Evolutionary conservation across 1,140 invertebrate species (phyloP).

Genomic region (Drosophila kohkoa): DNA sequence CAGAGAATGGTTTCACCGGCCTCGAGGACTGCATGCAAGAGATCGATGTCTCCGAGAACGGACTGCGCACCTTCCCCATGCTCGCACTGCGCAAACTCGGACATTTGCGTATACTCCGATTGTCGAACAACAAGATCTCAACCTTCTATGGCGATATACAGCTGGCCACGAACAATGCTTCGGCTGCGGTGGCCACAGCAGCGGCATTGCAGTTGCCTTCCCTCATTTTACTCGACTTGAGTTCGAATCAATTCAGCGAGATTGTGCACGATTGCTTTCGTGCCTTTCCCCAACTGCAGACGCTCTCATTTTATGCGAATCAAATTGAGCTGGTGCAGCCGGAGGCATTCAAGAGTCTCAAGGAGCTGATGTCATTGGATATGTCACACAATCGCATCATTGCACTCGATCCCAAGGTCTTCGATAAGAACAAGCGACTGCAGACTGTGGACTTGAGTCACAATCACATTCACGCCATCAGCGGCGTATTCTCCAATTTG

Average conservation of each 20-base stretch:
- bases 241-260: conserved; percentile 93
- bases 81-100: conserved; percentile 90
- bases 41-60: conserved; percentile 94
- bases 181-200: conserved; percentile 65
- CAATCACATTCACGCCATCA: conserved; percentile 94
- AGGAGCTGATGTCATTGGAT: conserved; percentile 92
- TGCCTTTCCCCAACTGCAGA: conserved; percentile 91
- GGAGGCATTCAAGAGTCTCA: conserved; percentile 90
- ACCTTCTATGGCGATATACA: conserved; percentile 82
- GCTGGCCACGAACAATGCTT: conserved; percentile 81
- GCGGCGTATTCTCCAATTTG: conserved; percentile 92
- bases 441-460: conserved; percentile 94
- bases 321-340: conserved; percentile 91
- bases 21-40: conserved; percentile 92
- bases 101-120: conserved; percentile 89
- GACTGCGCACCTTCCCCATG: conserved; percentile 92
- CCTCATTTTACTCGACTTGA: conserved; percentile 92
- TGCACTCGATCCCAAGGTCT: conserved; percentile 89
- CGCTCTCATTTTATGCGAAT: conserved; percentile 93
- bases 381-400: conserved; percentile 95
- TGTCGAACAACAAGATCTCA: conserved; percentile 94
- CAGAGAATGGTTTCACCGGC: conserved; percentile 94
- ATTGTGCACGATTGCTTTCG: conserved; percentile 91
- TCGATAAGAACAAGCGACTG: conserved; percentile 90
- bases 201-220: conserved; percentile 87